phyloP scores from a whole-genome alignment of 2,113 vertebrate genomes.

The Mus spicilegus region DNA sequence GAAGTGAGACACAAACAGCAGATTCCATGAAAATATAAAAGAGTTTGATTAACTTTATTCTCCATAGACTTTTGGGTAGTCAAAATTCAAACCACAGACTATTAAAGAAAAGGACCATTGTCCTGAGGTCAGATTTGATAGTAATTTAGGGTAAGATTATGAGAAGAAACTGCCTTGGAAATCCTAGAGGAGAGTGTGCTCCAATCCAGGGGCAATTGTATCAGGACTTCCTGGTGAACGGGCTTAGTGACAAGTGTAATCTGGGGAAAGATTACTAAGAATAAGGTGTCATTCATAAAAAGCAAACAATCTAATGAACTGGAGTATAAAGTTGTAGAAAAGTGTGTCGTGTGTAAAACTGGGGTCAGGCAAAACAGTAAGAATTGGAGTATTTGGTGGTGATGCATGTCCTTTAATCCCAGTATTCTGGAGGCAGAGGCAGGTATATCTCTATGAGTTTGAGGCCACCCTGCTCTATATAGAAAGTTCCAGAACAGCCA shows the following conservation, averaged over 20 bases:
- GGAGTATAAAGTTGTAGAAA: not conserved
- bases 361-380: not conserved
- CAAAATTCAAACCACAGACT: not conserved
- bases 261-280: not conserved
- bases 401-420: not conserved
- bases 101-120: not conserved
- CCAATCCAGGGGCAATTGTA: not conserved
- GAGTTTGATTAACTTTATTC: not conserved
- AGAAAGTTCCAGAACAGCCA: not conserved
- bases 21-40: conserved; percentile 25
- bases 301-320: not conserved
- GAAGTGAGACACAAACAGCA: not conserved
- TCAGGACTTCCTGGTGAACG: not conserved
- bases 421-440: not conserved
- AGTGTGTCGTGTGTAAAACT: not conserved
- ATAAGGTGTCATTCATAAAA: not conserved
- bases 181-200: not conserved
- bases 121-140: not conserved
- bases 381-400: not conserved
- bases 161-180: not conserved
- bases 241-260: not conserved
- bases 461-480: not conserved
- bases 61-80: not conserved
- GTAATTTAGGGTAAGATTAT: not conserved
- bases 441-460: not conserved